Conservation (phyloP, 37 sponge, comb jelly and placozoan genomes). For the Theonella swinhoei region DNA sequence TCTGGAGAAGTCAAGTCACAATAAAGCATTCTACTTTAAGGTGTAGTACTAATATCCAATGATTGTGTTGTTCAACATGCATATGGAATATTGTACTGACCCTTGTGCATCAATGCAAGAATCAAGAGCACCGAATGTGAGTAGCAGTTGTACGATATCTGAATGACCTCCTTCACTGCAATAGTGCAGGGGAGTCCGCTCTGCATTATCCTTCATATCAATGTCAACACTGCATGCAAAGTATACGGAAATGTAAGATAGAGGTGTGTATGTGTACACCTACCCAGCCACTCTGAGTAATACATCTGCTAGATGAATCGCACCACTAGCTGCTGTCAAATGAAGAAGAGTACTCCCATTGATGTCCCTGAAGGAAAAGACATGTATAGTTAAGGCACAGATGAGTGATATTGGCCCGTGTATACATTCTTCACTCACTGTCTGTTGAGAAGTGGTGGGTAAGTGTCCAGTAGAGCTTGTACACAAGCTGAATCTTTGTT, state of each 20-base stretch:
- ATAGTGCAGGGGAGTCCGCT: slow-evolving; percentile 72
- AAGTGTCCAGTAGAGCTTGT: slow-evolving; percentile 49
- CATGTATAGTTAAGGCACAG: not conserved
- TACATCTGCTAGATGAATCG: slow-evolving; percentile 42
- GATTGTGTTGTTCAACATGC: no score
- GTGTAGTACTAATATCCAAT: no score
- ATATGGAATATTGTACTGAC: slow-evolving; percentile 3
- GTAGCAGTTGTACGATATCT: slow-evolving; percentile 37
- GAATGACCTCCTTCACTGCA: slow-evolving; percentile 48
- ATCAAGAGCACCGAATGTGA: slow-evolving; percentile 58
- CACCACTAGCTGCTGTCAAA: slow-evolving; percentile 56
- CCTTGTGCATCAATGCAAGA: slow-evolving; percentile 56
- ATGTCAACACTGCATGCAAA: slow-evolving; percentile 49
- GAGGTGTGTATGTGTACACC: not conserved
- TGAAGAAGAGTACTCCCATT: slow-evolving; percentile 72
- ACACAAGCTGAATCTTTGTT: slow-evolving; percentile 65
- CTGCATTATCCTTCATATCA: slow-evolving; percentile 47
- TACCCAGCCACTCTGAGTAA: slow-evolving; percentile 60
- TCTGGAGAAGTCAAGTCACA: not conserved
- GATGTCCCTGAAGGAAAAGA: slow-evolving; percentile 47
- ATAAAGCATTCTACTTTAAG: not conserved
- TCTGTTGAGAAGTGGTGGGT: slow-evolving; percentile 78
- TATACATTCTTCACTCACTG: slow-evolving; percentile 19
- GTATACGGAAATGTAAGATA: not conserved
- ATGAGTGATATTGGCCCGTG: no score